Percentiles rank a stretch among this genome's conserved stretches.
phyloP scores from a whole-genome alignment of 2,888 invertebrate species.

The Lagria hirta region DNA sequence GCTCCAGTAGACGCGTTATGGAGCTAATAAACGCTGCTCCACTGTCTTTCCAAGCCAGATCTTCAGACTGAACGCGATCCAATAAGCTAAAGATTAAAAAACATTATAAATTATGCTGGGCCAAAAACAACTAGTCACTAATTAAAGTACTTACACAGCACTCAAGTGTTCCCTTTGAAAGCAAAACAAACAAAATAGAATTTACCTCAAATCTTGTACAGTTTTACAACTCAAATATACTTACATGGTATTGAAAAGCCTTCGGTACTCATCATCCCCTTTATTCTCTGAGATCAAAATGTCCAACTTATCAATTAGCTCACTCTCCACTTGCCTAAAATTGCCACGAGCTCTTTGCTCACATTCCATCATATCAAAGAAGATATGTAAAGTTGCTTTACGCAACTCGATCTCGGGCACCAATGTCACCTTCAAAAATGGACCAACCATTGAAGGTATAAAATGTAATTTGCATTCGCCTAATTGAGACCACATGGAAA shows the following conservation, averaged over 20 bases:
- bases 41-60: conserved; percentile 88
- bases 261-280: conserved; percentile 89
- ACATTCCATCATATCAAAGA: conserved; percentile 95
- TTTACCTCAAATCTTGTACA: no score
- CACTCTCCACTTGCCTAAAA: conserved; percentile 89
- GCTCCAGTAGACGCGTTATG: conserved; percentile 83
- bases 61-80: conserved; percentile 80
- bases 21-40: conserved; percentile 92
- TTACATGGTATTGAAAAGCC: conserved; percentile 95
- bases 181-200: conserved; percentile 18
- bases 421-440: conserved; percentile 88
- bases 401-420: conserved; percentile 84
- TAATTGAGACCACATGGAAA: conserved; percentile 88
- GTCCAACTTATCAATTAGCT: conserved; percentile 91
- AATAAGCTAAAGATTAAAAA: conserved; percentile 73
- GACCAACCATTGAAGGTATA: conserved; percentile 91
- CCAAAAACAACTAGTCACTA: background rate
- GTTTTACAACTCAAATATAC: conserved; percentile 56
- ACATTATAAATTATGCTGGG: conserved; percentile 1
- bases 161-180: conserved; percentile 81
- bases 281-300: conserved; percentile 90
- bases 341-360: conserved; percentile 82
- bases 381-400: conserved; percentile 86
- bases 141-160: conserved; percentile 76
- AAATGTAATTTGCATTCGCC: conserved; percentile 85